Evolutionary conservation across 1,140 invertebrate species (phyloP), one percentile per base, ranked within the genome.

Genomic region (Phymastichus coffea): DNA sequence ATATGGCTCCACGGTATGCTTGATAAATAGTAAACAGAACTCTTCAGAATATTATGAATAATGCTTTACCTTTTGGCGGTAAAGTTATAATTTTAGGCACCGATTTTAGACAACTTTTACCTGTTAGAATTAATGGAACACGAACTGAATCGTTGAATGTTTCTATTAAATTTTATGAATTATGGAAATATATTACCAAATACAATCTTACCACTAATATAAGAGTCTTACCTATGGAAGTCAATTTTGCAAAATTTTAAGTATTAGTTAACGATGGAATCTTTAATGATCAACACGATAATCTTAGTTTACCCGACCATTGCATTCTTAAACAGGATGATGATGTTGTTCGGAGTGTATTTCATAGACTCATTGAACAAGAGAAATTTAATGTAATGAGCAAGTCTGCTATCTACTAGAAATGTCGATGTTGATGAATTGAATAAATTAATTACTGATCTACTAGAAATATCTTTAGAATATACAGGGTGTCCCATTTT

Each of bases 101-200:
- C 1, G 66, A 67, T 55, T 66, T 69, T 56, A 8, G 65, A n/a
- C 69, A 71, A 63, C 20, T 65, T 12, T 44, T 70, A 19, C 68
- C 68, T n/a, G n/a, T n/a, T n/a, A n/a, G n/a, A n/a, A n/a, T n/a
- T n/a, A n/a, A n/a, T n/a, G n/a, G n/a, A n/a, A n/a, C n/a, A n/a
- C n/a, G n/a, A n/a, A n/a, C n/a, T n/a, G n/a, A n/a, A n/a, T n/a
- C n/a, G n/a, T n/a, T 61, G 40, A 53, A 61, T 51, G 48, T 61
- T 52, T 51, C 25, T 37, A 64, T 59, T 48, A 61, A 55, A 61
- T 47, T 49, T 15, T 55, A 68, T 28, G 53, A 61, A 20, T 60
- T 69, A 19, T 57, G 54, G 57, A 1, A 26, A 30, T 0, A 52
- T 41, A 57, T 60, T 43, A 35, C 40, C 30, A 26, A 56, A 20